Percentiles rank a stretch among this genome's conserved stretches.
Conservation (phyloP, 2,888 invertebrate genomes). For the Celastrina argiolus region DNA sequence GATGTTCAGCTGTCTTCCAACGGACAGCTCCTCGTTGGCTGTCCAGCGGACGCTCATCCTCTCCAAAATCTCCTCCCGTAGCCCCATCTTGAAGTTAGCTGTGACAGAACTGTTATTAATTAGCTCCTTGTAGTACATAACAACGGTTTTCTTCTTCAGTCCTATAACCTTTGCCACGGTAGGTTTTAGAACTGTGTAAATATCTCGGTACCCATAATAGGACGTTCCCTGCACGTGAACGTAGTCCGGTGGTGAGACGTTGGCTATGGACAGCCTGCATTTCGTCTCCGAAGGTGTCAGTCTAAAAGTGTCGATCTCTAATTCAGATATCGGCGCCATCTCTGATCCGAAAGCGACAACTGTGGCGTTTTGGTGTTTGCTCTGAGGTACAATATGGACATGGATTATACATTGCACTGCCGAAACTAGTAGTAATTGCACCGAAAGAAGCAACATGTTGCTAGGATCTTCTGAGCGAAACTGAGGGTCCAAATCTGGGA, state of each 20-base stretch:
- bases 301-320: neutral
- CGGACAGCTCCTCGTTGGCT: neutral
- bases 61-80: neutral
- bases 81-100: neutral
- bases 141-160: neutral
- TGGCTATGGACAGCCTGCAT: neutral
- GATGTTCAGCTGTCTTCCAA: neutral
- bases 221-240: neutral
- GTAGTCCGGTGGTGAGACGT: neutral
- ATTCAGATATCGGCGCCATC: neutral
- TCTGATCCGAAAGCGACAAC: neutral
- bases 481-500: neutral
- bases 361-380: neutral
- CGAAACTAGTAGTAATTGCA: neutral
- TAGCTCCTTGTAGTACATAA: neutral
- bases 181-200: neutral
- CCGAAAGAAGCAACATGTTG: neutral
- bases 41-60: neutral
- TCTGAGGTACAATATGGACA: neutral
- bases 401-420: neutral
- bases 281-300: neutral
- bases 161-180: neutral
- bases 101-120: neutral
- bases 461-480: neutral
- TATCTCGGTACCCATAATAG: neutral